Percentiles rank a stretch among this genome's conserved stretches.
Conservation (phyloP, 2,888 invertebrate genomes). For the Troides oblongomaculatus region DNA sequence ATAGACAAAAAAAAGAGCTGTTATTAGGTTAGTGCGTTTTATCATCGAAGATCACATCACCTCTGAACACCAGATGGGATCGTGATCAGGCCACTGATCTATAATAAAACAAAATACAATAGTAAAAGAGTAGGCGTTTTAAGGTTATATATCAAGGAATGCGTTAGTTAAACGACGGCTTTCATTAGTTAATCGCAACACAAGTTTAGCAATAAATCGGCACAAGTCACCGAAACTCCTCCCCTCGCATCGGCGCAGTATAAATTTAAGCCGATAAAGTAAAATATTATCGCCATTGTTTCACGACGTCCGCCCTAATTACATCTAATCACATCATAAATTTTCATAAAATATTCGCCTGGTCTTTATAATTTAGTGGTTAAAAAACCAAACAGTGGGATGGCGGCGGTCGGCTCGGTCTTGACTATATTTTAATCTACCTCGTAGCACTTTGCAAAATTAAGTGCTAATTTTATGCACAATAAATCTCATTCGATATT, state of each 20-base stretch:
- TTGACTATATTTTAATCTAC: conserved; percentile 61
- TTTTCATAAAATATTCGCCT: conserved; percentile 63
- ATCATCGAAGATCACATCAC: no score
- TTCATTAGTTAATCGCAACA: conserved; percentile 76
- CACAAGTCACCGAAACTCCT: conserved; percentile 58
- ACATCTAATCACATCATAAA: conserved; percentile 70
- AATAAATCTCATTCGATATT: conserved; percentile 54
- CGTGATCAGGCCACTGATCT: no score
- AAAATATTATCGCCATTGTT: conserved; percentile 67
- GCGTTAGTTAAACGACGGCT: conserved; percentile 60
- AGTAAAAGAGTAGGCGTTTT: no score
- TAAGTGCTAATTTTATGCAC: conserved; percentile 59
- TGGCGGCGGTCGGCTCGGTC: conserved; percentile 54
- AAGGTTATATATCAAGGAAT: conserved; percentile 59
- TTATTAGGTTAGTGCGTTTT: no score
- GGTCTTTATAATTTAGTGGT: conserved; percentile 55
- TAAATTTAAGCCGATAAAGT: conserved; percentile 76
- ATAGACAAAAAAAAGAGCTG: no score
- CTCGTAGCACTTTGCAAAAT: conserved; percentile 57
- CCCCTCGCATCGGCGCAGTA: conserved; percentile 64
- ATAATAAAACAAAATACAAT: no score
- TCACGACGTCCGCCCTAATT: conserved; percentile 66
- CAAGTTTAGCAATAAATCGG: conserved; percentile 78
- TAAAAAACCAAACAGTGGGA: conserved; percentile 63
- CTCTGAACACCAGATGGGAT: no score